Conservation (phyloP, 2,888 invertebrate genomes). For the Lagria hirta region DNA sequence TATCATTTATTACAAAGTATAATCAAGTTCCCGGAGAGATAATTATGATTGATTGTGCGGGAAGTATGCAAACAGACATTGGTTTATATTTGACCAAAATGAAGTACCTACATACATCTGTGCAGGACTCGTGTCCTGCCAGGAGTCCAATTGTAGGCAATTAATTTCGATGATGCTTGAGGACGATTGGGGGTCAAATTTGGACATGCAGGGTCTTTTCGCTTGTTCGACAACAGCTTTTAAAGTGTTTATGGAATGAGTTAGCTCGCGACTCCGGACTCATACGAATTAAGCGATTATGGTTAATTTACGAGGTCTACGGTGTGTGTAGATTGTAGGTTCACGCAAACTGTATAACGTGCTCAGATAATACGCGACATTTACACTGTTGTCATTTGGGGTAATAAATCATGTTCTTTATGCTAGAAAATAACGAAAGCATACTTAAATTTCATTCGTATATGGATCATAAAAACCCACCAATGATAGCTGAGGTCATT, state of each 20-base stretch:
- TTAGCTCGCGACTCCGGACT: conserved; percentile 34
- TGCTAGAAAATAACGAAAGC: conserved; percentile 41
- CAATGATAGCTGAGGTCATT: conserved; percentile 34
- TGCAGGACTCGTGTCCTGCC: conserved; percentile 13
- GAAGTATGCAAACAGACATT: conserved; percentile 5
- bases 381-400: conserved; percentile 39
- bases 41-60: conserved; percentile 19
- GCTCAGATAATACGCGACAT: conserved; percentile 39
- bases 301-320: conserved; percentile 37
- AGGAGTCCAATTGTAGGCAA: conserved; percentile 20
- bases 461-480: conserved; percentile 32
- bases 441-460: conserved; percentile 37
- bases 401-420: conserved; percentile 40
- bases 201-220: conserved; percentile 11
- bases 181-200: conserved; percentile 4
- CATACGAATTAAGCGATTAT: conserved; percentile 42
- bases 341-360: conserved; percentile 38
- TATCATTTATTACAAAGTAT: too few species aligned
- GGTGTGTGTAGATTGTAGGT: conserved; percentile 37
- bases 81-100: conserved; percentile 16
- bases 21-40: conserved; percentile 13
- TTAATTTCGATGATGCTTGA: conserved; percentile 23
- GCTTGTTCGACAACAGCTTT: conserved; percentile 16
- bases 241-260: conserved; percentile 33
- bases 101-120: conserved; percentile 10